Evolutionary conservation across 2,888 invertebrate species (phyloP).

Genomic region (Thymelicus lineola): DNA sequence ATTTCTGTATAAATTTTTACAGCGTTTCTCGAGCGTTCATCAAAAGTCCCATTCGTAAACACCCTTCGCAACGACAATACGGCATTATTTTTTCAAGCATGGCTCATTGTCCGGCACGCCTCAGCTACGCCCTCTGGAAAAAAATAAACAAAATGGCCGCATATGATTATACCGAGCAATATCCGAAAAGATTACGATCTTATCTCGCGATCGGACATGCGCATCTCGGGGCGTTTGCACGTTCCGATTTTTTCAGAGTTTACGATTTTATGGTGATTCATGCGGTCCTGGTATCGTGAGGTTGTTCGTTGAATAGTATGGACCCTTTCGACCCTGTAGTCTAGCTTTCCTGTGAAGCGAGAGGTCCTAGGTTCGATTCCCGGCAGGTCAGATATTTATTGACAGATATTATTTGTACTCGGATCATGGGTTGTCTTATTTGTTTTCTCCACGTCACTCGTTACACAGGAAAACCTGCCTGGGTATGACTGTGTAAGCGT

Average conservation of each 20-base stretch:
- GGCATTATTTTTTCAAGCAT: constrained; percentile 63
- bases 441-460: too few relatives aligned
- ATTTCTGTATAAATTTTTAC: too few relatives aligned
- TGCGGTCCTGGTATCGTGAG: neutral
- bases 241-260: constrained; percentile 57
- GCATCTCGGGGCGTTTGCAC: constrained; percentile 67
- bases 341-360: too few relatives aligned
- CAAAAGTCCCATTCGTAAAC: neutral
- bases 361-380: too few relatives aligned
- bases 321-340: too few relatives aligned
- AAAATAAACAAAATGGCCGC: constrained; percentile 67
- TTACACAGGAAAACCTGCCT: too few relatives aligned
- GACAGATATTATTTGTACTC: too few relatives aligned
- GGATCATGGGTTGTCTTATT: too few relatives aligned
- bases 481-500: too few relatives aligned
- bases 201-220: constrained; percentile 79
- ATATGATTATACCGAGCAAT: constrained; percentile 84
- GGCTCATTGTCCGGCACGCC: constrained; percentile 71
- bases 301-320: neutral
- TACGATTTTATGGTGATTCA: constrained; percentile 27
- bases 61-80: constrained; percentile 41
- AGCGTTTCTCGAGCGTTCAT: neutral
- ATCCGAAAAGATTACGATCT: constrained; percentile 83
- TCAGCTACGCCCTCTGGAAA: constrained; percentile 63
- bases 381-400: too few relatives aligned